Percentiles rank a stretch among this genome's conserved stretches.
Evolutionary conservation across 2,797 vertebrate genomes (phyloP).

Genomic region (Danionella dracula): DNA sequence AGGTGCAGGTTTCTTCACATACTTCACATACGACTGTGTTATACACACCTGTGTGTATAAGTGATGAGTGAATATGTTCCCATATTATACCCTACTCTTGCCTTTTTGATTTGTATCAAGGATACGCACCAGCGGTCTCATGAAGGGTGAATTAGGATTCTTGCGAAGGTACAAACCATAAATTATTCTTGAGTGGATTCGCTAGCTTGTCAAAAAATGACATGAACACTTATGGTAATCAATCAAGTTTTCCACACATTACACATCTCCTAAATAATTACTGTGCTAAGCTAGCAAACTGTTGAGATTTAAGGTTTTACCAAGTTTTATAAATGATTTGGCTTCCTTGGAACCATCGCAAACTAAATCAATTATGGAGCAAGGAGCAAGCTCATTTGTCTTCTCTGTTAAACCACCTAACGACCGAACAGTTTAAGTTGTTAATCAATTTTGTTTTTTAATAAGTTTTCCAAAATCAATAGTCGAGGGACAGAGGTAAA

Average conservation of each 20-base stretch:
- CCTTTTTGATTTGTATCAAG: too few species aligned
- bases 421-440: slow-evolving; percentile 7
- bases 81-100: too few species aligned
- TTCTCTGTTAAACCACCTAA: background rate
- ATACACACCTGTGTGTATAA: background rate
- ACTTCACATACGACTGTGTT: too few species aligned
- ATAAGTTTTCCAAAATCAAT: slow-evolving; percentile 4
- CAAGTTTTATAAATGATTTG: background rate
- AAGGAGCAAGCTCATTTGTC: background rate
- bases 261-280: background rate
- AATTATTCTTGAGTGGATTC: too few species aligned
- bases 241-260: background rate
- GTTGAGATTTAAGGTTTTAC: background rate
- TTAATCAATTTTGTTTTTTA: slow-evolving; percentile 3
- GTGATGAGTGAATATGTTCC: too few species aligned
- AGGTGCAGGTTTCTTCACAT: too few species aligned
- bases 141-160: too few species aligned
- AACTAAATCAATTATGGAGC: background rate
- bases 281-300: background rate
- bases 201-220: too few species aligned
- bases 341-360: background rate
- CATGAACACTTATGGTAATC: too few species aligned
- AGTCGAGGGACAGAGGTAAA: slow-evolving; percentile 7
- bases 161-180: too few species aligned
- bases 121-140: too few species aligned